These are phyloP conservation scores for Catocala nupta DNA, from an alignment of 2,888 invertebrate genomes.

Conservation along the genomic window DNA sequence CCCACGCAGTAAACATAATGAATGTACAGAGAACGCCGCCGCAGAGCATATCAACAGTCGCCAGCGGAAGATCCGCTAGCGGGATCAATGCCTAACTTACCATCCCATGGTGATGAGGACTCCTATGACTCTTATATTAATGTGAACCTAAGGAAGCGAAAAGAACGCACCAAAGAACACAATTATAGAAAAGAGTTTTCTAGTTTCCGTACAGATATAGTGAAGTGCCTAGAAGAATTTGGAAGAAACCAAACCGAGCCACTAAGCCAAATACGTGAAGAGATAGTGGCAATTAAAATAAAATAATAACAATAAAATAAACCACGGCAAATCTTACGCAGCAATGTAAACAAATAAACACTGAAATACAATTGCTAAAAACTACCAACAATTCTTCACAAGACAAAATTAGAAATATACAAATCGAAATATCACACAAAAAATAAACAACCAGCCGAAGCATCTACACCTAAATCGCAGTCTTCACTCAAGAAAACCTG, in stretches of 20 bases:
- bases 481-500: constrained; percentile 32
- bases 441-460: constrained; percentile 11
- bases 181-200: constrained; percentile 32
- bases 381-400: constrained; percentile 17
- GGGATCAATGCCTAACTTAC: constrained; percentile 1
- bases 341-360: constrained; percentile 12
- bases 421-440: constrained; percentile 24
- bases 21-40: too few species aligned
- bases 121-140: constrained; percentile 9
- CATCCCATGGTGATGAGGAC: not conserved
- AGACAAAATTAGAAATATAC: constrained; percentile 22
- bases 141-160: constrained; percentile 10
- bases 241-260: constrained; percentile 32
- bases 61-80: not conserved
- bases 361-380: constrained; percentile 13
- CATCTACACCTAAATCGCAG: constrained; percentile 20
- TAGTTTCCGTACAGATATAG: constrained; percentile 29
- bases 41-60: too few species aligned
- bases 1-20: too few species aligned
- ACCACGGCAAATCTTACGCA: constrained; percentile 22
- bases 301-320: constrained; percentile 34
- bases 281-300: constrained; percentile 34
- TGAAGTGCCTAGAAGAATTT: constrained; percentile 27
- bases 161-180: constrained; percentile 21
- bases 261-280: constrained; percentile 23